These are phyloP conservation scores for Conger conger DNA, from an alignment of 2,113 vertebrate species.

Conservation along the genomic window DNA sequence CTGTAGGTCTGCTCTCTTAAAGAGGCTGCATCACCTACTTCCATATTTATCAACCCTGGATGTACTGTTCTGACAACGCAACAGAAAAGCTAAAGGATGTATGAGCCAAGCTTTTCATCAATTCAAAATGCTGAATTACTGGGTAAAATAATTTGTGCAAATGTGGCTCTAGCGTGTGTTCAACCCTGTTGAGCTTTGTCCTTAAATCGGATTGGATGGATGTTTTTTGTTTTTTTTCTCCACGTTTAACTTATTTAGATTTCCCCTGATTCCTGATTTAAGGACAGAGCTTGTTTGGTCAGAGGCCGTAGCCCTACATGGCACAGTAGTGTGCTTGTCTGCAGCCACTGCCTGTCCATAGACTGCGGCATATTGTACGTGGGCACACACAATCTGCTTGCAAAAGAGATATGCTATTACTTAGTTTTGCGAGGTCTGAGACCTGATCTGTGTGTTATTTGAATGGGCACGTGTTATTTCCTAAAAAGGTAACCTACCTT, in stretches of 20 bases:
- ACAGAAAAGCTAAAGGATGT: not conserved
- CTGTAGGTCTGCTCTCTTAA: not conserved
- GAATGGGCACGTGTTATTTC: not conserved
- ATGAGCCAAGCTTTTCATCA: not conserved
- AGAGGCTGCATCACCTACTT: not conserved
- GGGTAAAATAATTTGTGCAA: not conserved
- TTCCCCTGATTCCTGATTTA: not conserved
- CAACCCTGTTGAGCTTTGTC: not conserved
- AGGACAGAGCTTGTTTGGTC: too few species aligned
- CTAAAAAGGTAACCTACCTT: too few species aligned
- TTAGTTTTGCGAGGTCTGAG: not conserved
- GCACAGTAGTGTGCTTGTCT: conserved; percentile 59
- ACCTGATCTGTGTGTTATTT: not conserved
- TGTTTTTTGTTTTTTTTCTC: not conserved
- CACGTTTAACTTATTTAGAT: not conserved
- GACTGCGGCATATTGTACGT: not conserved
- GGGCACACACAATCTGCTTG: not conserved
- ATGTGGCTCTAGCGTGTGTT: not conserved
- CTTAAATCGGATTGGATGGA: not conserved
- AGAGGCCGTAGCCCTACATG: too few species aligned
- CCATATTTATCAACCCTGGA: not conserved
- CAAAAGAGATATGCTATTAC: too few species aligned
- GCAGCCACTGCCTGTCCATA: conserved; percentile 35
- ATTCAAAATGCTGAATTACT: not conserved
- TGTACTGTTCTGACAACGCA: not conserved